Evolutionary conservation across 2,113 vertebrate genomes (phyloP).

Genomic region (Leptobrachium ailaonicum): DNA sequence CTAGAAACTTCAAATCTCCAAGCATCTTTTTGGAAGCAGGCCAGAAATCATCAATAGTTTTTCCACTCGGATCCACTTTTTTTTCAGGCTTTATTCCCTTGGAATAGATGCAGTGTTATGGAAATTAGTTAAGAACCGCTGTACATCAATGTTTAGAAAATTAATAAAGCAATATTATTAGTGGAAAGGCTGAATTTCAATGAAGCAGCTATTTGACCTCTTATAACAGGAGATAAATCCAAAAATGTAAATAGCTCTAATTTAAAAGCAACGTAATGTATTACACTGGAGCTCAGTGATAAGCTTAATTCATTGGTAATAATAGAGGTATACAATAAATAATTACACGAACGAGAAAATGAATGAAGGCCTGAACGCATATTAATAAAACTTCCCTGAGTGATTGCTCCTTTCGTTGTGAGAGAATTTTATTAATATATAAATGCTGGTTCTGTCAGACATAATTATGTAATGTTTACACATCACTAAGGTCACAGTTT

Average conservation of each 20-base stretch:
- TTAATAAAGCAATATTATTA: constrained; percentile 73
- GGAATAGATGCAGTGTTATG: constrained; percentile 68
- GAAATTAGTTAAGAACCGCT: constrained; percentile 75
- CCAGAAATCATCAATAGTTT: constrained; percentile 64
- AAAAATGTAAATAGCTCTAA: constrained; percentile 62
- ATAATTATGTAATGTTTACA: constrained; percentile 18
- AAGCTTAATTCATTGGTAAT: not conserved
- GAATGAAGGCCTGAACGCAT: not conserved
- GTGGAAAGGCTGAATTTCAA: constrained; percentile 72
- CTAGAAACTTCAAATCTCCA: constrained; percentile 60
- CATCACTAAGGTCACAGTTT: not conserved
- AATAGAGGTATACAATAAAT: not conserved
- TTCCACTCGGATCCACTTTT: constrained; percentile 62
- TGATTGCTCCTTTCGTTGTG: not conserved
- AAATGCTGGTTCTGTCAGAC: constrained; percentile 2
- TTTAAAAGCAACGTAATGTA: constrained; percentile 23
- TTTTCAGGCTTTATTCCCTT: constrained; percentile 70
- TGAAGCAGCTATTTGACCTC: constrained; percentile 74
- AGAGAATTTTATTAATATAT: not conserved
- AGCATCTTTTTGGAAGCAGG: constrained; percentile 63
- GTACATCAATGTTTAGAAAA: constrained; percentile 75
- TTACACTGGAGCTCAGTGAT: not conserved
- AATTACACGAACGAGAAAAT: not conserved
- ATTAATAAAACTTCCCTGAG: not conserved
- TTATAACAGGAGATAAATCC: constrained; percentile 62